These are phyloP conservation scores for Microcebus ravelobensis DNA, from an alignment of 2,113 vertebrate species.

Conservation along the genomic window DNA sequence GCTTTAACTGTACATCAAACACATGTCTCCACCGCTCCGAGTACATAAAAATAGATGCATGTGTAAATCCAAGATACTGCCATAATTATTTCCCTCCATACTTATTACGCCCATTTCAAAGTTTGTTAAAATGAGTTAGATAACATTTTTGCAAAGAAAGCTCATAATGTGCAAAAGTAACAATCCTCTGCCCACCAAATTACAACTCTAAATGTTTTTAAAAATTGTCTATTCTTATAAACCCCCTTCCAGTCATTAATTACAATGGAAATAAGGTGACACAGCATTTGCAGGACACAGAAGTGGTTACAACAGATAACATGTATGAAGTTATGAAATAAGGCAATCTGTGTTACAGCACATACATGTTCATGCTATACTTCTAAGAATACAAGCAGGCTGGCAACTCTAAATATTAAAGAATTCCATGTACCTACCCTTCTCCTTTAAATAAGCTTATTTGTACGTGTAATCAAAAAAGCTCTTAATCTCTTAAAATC, in stretches of 20 bases:
- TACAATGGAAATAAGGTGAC: not conserved
- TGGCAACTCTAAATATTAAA: not conserved
- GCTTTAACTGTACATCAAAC: not conserved
- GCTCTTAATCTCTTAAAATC: not conserved
- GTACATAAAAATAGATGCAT: not conserved
- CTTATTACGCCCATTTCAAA: not conserved
- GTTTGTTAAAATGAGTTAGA: not conserved
- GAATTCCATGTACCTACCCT: not conserved
- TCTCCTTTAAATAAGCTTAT: not conserved
- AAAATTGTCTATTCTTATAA: not conserved
- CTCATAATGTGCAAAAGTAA: not conserved
- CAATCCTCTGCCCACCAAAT: not conserved
- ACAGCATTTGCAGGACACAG: not conserved
- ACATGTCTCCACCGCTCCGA: fast-evolving
- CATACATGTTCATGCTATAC: not conserved
- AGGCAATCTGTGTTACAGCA: not conserved
- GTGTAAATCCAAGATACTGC: not conserved
- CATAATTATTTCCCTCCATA: not conserved
- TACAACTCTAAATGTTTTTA: not conserved
- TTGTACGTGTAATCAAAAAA: not conserved
- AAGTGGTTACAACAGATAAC: not conserved
- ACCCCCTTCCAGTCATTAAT: not conserved
- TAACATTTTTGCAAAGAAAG: not conserved
- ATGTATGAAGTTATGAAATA: not conserved
- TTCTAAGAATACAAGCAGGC: not conserved